Evolutionary conservation across 1,140 invertebrate genomes (phyloP).

Genomic region (Antheraea pernyi): DNA sequence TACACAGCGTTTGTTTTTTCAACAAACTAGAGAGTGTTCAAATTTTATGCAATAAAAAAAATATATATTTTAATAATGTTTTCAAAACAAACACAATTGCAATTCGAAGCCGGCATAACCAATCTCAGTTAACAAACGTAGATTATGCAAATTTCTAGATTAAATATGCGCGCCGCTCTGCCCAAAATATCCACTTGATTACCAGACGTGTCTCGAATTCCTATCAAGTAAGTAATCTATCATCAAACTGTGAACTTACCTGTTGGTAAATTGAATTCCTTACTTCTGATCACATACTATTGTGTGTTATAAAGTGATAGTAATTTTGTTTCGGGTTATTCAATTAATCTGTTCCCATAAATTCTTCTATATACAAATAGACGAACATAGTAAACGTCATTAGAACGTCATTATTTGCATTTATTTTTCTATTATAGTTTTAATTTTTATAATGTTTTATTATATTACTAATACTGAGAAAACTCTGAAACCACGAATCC

Average conservation of each 20-base stretch:
- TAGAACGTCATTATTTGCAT: too few species aligned
- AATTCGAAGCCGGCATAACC: slow-evolving; percentile 19
- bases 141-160: slow-evolving; percentile 46
- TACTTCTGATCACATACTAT: not conserved
- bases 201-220: slow-evolving; percentile 31
- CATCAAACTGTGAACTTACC: not conserved
- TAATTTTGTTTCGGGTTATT: not conserved
- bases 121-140: slow-evolving; percentile 38
- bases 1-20: too few species aligned
- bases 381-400: not conserved
- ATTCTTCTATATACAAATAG: too few species aligned
- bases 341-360: not conserved
- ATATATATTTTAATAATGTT: not conserved
- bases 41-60: not conserved
- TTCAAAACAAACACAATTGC: slow-evolving; percentile 3
- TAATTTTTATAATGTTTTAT: too few species aligned
- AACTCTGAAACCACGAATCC: too few species aligned
- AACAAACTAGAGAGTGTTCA: too few species aligned
- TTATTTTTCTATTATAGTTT: too few species aligned
- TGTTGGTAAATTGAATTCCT: not conserved
- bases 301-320: not conserved
- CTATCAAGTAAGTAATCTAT: slow-evolving; percentile 14
- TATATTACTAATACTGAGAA: too few species aligned
- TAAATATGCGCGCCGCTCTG: slow-evolving; percentile 34
- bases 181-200: slow-evolving; percentile 40